These are phyloP conservation scores for Ranitomeya imitator DNA, from an alignment of 2,113 vertebrate species.

Conservation along the genomic window DNA sequence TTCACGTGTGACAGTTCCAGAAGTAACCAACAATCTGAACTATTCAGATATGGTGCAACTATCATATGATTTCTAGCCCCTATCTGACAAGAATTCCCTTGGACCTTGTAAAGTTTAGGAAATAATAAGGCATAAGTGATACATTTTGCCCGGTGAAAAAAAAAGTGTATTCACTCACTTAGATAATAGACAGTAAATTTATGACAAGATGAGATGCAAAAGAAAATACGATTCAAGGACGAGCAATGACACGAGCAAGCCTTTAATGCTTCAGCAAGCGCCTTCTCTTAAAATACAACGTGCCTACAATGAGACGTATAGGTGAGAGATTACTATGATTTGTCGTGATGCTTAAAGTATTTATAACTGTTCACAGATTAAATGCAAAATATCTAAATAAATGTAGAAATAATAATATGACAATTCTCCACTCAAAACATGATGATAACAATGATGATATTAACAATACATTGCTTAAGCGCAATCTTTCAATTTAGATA, in stretches of 20 bases:
- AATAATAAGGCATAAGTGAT: constrained; percentile 39
- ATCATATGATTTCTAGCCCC: constrained; percentile 16
- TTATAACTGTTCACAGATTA: neutral
- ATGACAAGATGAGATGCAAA: constrained; percentile 24
- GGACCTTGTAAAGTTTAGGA: constrained; percentile 19
- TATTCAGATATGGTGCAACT: constrained; percentile 36
- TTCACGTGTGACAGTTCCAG: constrained; percentile 33
- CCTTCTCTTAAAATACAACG: neutral
- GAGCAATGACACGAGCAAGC: constrained; percentile 1
- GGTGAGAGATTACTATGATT: constrained; percentile 4
- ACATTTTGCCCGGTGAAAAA: constrained; percentile 9
- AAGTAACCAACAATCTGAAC: constrained; percentile 33
- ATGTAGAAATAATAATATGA: too few species aligned
- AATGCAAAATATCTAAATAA: neutral
- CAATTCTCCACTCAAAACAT: too few species aligned
- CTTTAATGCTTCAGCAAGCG: constrained; percentile 33
- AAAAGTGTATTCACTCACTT: constrained; percentile 38
- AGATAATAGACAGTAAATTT: constrained; percentile 34
- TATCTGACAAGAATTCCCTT: constrained; percentile 45
- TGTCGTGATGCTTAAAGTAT: neutral
- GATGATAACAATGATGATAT: too few species aligned
- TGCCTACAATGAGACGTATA: neutral
- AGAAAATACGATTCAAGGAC: constrained; percentile 44
- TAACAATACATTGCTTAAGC: too few species aligned
- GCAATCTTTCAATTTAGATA: too few species aligned